Base-by-base conservation (phyloP, 2,797 vertebrate species). In the Cynopterus sphinx region DNA sequence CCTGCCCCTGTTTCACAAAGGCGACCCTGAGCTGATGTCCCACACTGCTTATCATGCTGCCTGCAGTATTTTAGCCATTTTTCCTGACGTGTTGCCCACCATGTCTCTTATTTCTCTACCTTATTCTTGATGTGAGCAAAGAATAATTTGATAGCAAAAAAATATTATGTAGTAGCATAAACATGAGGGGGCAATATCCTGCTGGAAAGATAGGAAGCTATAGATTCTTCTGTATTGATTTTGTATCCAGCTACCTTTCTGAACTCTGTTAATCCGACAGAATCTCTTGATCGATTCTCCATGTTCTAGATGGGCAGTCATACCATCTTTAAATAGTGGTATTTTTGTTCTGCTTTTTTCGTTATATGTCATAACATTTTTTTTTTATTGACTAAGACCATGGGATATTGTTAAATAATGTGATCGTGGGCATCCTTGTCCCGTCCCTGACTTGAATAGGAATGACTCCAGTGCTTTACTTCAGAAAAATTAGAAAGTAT, bases 1-100 rank as follows among this genome's bases (percentile, higher is more conserved):
- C 26, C 70, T n/a, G 28, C 15, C 41, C 33, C 0, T 3, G 1
- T 46, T 22, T 33, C 70, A 26, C 6, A 77, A 26, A 59, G 83
- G 65, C 6, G 7, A 0, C 3, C 15, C 13, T 2, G 9, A 33
- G 53, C 31, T 0, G 4, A 53, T 3, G 1, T 6, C 31, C 51
- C 31, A 16, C 4, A 4, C 63, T 2, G 1, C 49, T 70, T 36
- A 19, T 22, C 36, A 6, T 10, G 63, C 51, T 24, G 16, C 51
- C 49, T 33, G 39, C 9, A 36, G 36, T 5, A 5, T 67, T 81
- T 87, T 28, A 51, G 19, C 22, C 57, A 31, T 75, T 36, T 68
- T 55, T 46, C 46, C 26, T n/a, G 49, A 59, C 39, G 39, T 8
- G 0, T 33, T 49, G 3, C 39, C 19, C 39, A 59, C 33, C 3